Evolutionary conservation across 2,888 invertebrate genomes (phyloP), one percentile per base, ranked within the genome.

Genomic region (Epistrophe eligans): DNA sequence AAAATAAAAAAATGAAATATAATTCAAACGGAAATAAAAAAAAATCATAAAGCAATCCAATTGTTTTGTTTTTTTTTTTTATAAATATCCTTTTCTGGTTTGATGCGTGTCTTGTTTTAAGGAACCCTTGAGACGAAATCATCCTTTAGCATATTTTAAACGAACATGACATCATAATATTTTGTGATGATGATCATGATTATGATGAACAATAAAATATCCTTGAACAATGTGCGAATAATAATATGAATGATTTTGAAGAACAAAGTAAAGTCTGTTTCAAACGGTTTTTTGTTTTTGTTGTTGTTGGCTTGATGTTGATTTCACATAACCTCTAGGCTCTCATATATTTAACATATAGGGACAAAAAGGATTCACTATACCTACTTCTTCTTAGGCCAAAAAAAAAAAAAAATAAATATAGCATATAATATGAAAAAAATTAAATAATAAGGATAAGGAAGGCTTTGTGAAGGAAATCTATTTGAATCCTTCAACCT

Each of bases 181-280:
- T 55, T 55, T 55, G 9, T 28, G 13, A 3, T 28, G n/a, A 8
- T 40, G 60, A 58, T 60, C 13, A 60, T 13, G 19, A 60, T 60
- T 40, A 38, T 38, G 60, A 74, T 67, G 50, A 67, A 50, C 50
- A 67, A 67, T 67, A 79, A 79, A 87, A 62, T 79, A 82, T 71
- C 85, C 64, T 77, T 72, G 70, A 73, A 79, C 85, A 87, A 82
- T 84, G 60, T 71, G 74, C 35, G 62, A 74, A 74, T 64, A 55
- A 64, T 24, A 24, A 67, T 79, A 35, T 35, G 79, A 79, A 76
- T 74, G 79, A 64, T 48, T 82, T 67, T 87, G 55, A 72, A 72
- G 79, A 82, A 79, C 85, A 87, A 87, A 66, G 82, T 79, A 87
- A 82, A 82, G 77, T 82, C 82, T 82, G 15, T n/a, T 50, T 64